These are phyloP conservation scores for Gymnarchus niloticus DNA, from an alignment of 2,113 vertebrate species.

Conservation along the genomic window DNA sequence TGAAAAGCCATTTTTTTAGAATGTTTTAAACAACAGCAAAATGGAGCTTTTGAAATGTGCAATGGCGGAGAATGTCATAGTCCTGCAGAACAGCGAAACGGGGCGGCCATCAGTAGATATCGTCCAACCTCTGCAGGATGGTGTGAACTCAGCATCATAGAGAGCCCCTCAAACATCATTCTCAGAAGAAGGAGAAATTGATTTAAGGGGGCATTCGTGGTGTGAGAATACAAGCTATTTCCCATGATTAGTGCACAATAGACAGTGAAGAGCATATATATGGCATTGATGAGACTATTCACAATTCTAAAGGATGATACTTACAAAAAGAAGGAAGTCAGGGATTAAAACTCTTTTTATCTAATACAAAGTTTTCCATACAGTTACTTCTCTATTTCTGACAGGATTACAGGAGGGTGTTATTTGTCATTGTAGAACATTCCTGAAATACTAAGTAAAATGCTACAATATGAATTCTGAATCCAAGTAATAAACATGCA, in stretches of 20 bases:
- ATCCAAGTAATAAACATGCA: not conserved
- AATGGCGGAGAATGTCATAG: not conserved
- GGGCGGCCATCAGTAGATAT: not conserved
- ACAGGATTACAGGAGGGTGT: not conserved
- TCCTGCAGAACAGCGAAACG: not conserved
- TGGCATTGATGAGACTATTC: not conserved
- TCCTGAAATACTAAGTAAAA: not conserved
- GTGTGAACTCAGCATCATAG: not conserved
- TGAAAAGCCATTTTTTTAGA: not conserved
- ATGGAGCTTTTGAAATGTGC: not conserved
- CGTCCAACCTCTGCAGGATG: not conserved
- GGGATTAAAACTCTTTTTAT: not conserved
- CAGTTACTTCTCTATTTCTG: not conserved
- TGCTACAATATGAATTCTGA: not conserved
- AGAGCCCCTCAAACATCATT: not conserved
- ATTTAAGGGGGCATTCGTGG: not conserved
- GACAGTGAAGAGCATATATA: not conserved
- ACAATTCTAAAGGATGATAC: no score
- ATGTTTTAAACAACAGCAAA: not conserved
- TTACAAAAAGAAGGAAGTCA: no score
- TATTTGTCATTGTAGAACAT: not conserved
- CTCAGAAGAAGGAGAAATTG: not conserved
- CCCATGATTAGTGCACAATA: not conserved
- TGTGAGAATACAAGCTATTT: not conserved
- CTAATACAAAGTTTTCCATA: not conserved